A percentile compares a stretch with the other conserved stretches of the same genome.
phyloP scores from a whole-genome alignment of 2,113 vertebrate species.

The Osmerus mordax region DNA sequence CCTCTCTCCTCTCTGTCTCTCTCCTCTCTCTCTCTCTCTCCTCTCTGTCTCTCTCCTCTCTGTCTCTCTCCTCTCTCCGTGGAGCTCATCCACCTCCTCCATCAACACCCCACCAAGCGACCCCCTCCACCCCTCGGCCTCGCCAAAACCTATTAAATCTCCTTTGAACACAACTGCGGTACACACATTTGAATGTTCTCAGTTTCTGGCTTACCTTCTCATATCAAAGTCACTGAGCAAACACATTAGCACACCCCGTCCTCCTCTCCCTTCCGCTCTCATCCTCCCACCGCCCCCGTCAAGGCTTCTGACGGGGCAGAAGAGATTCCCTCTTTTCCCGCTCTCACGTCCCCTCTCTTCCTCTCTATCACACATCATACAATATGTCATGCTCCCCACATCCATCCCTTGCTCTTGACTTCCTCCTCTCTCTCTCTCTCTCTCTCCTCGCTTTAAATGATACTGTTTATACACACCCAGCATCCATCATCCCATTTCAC shows the following conservation, averaged over 20 bases:
- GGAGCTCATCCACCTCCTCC: not conserved
- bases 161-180: not conserved
- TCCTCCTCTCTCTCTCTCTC: conserved; percentile 53
- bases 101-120: not conserved
- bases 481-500: conserved; percentile 71
- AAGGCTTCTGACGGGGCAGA: conserved; percentile 39
- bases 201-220: not conserved
- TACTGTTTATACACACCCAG: conserved; percentile 68
- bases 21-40: not conserved
- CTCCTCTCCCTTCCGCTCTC: conserved; percentile 22
- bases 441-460: conserved; percentile 56
- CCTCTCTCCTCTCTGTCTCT: not conserved
- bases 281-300: conserved; percentile 45
- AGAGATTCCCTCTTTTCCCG: conserved; percentile 1
- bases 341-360: conserved; percentile 14
- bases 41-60: not conserved
- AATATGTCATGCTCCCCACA: conserved; percentile 54
- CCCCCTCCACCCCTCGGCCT: not conserved
- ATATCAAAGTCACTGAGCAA: not conserved
- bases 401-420: conserved; percentile 35
- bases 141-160: not conserved
- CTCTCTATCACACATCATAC: conserved; percentile 47
- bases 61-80: not conserved
- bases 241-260: not conserved
- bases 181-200: not conserved